phyloP scores from a whole-genome alignment of 2,113 vertebrate species.

The Eulemur rufifrons region DNA sequence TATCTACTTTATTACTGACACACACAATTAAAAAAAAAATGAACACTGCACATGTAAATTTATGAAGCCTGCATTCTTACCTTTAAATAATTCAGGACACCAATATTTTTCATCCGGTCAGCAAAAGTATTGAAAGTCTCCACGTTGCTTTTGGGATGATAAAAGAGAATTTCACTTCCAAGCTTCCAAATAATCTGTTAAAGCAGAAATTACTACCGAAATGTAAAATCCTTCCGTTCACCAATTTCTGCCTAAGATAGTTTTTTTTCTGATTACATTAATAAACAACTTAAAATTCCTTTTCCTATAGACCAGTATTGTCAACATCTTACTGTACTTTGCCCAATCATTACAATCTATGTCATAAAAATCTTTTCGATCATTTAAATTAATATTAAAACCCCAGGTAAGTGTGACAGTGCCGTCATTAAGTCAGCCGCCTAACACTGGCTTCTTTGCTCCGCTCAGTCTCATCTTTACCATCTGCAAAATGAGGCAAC shows the following conservation, averaged over 20 bases:
- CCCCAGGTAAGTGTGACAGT: not conserved
- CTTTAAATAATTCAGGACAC: slow-evolving; percentile 89
- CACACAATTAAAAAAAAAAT: not conserved
- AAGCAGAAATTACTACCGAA: slow-evolving; percentile 50
- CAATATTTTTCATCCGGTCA: slow-evolving; percentile 92
- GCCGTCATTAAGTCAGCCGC: not conserved
- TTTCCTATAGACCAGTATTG: not conserved
- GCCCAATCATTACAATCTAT: not conserved
- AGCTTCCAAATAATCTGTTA: slow-evolving; percentile 91
- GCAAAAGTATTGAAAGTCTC: slow-evolving; percentile 89
- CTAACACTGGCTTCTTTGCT: not conserved
- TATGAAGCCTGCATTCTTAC: slow-evolving; percentile 77
- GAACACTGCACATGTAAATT: not conserved
- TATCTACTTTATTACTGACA: not conserved
- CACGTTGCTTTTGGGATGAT: slow-evolving; percentile 86
- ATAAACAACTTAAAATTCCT: not conserved
- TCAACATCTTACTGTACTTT: not conserved
- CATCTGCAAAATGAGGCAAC: not conserved
- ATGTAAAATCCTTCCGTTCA: slow-evolving; percentile 4
- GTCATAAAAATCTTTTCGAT: not conserved
- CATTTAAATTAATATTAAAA: not conserved
- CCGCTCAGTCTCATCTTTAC: not conserved
- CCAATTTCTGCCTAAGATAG: not conserved
- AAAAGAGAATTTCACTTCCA: slow-evolving; percentile 91
- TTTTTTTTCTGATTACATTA: not conserved